These are phyloP conservation scores for Anthonomus grandis DNA, from an alignment of 1,140 invertebrate species.

Conservation along the genomic window DNA sequence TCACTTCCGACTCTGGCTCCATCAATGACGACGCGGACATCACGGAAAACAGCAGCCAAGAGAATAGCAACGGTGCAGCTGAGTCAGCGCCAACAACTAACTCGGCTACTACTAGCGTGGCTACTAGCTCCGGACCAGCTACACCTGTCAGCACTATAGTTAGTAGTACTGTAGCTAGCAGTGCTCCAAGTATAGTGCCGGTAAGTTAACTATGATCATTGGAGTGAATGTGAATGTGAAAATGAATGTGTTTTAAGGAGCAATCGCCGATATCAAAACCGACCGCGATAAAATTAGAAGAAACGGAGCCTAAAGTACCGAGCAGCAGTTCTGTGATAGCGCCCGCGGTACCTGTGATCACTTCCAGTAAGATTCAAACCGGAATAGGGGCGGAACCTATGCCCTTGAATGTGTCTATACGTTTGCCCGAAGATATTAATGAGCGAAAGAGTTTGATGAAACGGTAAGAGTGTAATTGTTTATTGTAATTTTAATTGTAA, in stretches of 20 bases:
- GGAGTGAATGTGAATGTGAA: neutral
- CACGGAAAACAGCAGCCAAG: conserved; percentile 58
- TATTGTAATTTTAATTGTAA: neutral
- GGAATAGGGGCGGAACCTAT: conserved; percentile 26
- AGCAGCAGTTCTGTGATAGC: conserved; percentile 38
- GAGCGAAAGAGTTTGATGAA: conserved; percentile 47
- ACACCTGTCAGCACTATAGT: conserved; percentile 13
- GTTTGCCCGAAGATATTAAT: conserved; percentile 45
- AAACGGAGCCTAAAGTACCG: conserved; percentile 13
- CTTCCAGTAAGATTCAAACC: conserved; percentile 31
- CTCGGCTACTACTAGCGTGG: conserved; percentile 33
- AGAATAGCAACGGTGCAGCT: conserved; percentile 49
- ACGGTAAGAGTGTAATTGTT: conserved; percentile 3
- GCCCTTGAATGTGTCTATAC: conserved; percentile 46
- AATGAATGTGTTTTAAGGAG: neutral
- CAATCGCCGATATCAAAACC: neutral
- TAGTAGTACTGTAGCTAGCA: conserved; percentile 13
- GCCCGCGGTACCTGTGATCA: conserved; percentile 33
- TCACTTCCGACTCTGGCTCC: conserved; percentile 76
- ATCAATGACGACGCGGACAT: conserved; percentile 72
- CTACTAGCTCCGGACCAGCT: conserved; percentile 14
- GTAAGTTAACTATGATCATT: neutral
- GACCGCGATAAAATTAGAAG: conserved; percentile 17
- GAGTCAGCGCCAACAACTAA: conserved; percentile 19
- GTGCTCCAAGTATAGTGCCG: conserved; percentile 5